A percentile compares a stretch with the other conserved stretches of the same genome.
Evolutionary conservation across 2,113 vertebrate species (phyloP).

Genomic region (Pachycephala philippinensis): DNA sequence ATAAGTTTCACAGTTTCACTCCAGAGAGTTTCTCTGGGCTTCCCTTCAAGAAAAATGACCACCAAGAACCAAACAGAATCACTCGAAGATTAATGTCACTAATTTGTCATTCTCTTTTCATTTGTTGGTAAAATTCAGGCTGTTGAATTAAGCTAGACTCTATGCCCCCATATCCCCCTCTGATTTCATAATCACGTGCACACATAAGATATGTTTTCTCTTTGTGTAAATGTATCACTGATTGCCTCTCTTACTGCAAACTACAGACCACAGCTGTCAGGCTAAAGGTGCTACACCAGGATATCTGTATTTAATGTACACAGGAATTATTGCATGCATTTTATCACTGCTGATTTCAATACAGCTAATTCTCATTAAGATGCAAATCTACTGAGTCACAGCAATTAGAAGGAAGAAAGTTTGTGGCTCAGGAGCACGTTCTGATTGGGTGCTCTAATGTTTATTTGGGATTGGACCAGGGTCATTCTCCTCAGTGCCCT

Average conservation of each 20-base stretch:
- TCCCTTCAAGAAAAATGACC: not conserved
- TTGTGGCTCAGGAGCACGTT: not conserved
- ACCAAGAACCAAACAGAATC: not conserved
- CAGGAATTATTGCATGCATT: not conserved
- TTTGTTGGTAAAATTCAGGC: not conserved
- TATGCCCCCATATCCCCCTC: not conserved
- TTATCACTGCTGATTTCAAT: not conserved
- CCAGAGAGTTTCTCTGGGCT: not conserved
- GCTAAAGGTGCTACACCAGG: not conserved
- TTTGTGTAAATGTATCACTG: not conserved
- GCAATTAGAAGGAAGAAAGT: not conserved
- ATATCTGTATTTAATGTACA: not conserved
- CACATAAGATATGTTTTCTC: not conserved
- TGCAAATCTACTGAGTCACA: not conserved
- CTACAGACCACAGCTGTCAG: not conserved
- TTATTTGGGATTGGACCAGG: not conserved
- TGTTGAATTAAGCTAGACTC: not conserved
- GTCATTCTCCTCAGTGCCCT: not conserved
- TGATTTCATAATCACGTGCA: not conserved
- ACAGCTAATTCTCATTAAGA: not conserved
- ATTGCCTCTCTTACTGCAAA: not conserved
- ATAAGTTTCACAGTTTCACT: not conserved
- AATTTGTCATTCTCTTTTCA: not conserved
- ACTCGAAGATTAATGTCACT: not conserved
- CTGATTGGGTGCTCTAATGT: not conserved